Evolutionary conservation across 1,140 invertebrate genomes (phyloP), one percentile per base, ranked within the genome.

Genomic region (Drosophila kikkawai): DNA sequence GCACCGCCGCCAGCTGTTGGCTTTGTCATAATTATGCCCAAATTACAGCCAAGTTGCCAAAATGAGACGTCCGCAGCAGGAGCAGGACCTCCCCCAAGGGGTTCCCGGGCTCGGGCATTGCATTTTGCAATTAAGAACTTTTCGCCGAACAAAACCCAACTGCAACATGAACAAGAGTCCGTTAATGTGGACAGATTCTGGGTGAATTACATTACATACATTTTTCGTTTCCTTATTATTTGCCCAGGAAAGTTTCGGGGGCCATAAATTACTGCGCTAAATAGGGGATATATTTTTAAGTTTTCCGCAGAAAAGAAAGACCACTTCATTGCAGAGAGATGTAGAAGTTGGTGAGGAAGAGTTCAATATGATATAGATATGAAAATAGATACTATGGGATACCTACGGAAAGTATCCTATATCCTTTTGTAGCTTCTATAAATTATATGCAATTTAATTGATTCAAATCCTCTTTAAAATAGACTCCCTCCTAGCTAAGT

Each of bases 11-110:
- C 80, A 86, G 82, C 69, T 73, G 74, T 57, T 83, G 77, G 51
- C 63, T 63, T 70, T 87, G 82, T 78, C 79, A 91, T 91, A 88
- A 86, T 91, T 87, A 83, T 75, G 84, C 32, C 84, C 73, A 87
- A 87, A 88, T 88, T 78, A 78, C 76, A 70, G 50, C 53, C 47
- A 71, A 78, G 55, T 59, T 68, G 48, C 58, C 53, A 68, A 50
- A 56, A 53, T 29, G 66, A 66, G 64, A 81, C 59, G 58, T 51
- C 61, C 59, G 47, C 22, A 32, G 47, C 29, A 13, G 50, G 17
- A 17, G 7, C 26, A 34, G 29, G n/a, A 48, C 13, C 19, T 37
- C 51, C 6, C 19, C 19, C 9, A 11, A 13, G 29, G 19, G 56
- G 26, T 7, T 41, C 32, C 47, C 3, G 36, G 29, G 50, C 78